phyloP scores from a whole-genome alignment of 2,113 vertebrate genomes.

The Chauna torquata region DNA sequence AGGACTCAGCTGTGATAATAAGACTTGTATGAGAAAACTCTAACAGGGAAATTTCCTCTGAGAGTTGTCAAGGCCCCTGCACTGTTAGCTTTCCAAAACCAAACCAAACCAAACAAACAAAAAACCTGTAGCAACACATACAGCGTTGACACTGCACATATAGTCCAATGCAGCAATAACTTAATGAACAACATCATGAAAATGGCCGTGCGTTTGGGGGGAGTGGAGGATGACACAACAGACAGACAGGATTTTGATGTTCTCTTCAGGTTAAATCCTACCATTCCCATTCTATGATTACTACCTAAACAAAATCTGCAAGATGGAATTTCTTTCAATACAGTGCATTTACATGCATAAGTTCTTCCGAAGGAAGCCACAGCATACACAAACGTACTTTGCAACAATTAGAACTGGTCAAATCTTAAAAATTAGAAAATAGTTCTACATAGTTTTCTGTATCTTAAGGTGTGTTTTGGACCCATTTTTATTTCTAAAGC shows the following conservation, averaged over 20 bases:
- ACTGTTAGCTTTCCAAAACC: background rate
- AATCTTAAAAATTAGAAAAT: background rate
- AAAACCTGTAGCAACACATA: background rate
- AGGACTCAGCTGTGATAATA: background rate
- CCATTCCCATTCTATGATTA: background rate
- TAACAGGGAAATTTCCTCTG: background rate
- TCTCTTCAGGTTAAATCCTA: background rate
- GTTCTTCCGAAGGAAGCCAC: background rate
- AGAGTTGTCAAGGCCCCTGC: background rate
- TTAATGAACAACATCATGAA: background rate
- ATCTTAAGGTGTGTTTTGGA: background rate
- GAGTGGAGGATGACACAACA: too few relatives aligned
- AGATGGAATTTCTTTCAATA: background rate
- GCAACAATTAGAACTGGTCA: background rate
- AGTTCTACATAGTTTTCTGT: background rate
- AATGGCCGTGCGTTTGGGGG: background rate
- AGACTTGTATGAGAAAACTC: background rate
- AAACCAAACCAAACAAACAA: too few relatives aligned
- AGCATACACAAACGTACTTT: background rate
- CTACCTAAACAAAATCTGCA: background rate
- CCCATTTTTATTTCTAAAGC: background rate
- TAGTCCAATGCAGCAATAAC: background rate
- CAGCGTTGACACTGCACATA: background rate
- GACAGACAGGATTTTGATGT: background rate
- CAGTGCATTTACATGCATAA: rapidly evolving